Evolutionary conservation across 2,888 invertebrate species (phyloP).

Genomic region (Scaptomyza reducta): DNA sequence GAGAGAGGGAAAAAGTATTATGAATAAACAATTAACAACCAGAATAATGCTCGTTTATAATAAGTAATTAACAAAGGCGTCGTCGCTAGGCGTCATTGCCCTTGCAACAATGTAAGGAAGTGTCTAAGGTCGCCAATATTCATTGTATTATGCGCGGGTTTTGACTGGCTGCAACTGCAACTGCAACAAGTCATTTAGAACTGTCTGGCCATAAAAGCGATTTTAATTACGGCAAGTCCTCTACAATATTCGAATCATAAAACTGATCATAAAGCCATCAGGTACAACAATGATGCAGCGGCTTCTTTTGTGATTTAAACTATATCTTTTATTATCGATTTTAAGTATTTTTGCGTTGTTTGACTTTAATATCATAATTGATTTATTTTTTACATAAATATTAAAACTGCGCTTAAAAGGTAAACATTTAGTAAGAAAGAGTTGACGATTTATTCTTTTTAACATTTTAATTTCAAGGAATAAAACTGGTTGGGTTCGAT

Average conservation of each 20-base stretch:
- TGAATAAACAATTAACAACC: slow-evolving; percentile 10
- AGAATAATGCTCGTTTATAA: slow-evolving; percentile 7
- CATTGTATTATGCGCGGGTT: slow-evolving; percentile 15
- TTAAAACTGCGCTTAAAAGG: too few species aligned
- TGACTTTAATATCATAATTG: too few species aligned
- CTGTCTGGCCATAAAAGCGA: slow-evolving; percentile 30
- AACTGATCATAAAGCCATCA: slow-evolving; percentile 50
- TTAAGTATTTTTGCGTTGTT: too few species aligned
- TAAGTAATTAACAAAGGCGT: slow-evolving; percentile 55
- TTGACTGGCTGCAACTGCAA: slow-evolving; percentile 6
- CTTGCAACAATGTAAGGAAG: slow-evolving; percentile 71
- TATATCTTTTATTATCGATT: too few species aligned
- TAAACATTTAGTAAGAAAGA: too few species aligned
- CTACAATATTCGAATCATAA: slow-evolving; percentile 44
- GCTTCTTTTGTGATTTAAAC: background rate
- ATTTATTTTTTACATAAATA: too few species aligned
- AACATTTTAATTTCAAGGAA: too few species aligned
- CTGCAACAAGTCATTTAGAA: slow-evolving; percentile 39
- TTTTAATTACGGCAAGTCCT: slow-evolving; percentile 49
- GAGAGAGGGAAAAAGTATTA: slow-evolving; percentile 13
- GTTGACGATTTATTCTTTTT: too few species aligned
- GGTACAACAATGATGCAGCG: slow-evolving; percentile 20
- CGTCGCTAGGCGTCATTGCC: slow-evolving; percentile 47
- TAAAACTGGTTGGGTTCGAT: too few species aligned
- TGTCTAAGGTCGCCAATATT: slow-evolving; percentile 64